phyloP scores from a whole-genome alignment of 2,888 invertebrate species.

The Sympetrum striolatum region DNA sequence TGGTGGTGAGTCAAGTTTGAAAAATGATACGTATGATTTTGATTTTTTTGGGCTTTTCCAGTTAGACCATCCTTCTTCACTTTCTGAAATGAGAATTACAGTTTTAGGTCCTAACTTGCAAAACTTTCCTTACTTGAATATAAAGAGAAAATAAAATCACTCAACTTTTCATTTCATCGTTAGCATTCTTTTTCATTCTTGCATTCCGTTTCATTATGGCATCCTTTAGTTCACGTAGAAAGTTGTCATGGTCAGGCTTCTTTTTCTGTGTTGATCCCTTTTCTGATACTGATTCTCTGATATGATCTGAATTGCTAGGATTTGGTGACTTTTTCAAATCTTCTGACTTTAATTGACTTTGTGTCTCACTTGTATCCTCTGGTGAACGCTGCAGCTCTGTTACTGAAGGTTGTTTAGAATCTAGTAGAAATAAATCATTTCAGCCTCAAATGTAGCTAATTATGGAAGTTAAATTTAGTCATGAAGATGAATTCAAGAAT shows the following conservation, averaged over 20 bases:
- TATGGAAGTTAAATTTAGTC: neutral
- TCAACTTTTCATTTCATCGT: neutral
- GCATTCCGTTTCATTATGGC: neutral
- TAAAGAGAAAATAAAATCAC: neutral
- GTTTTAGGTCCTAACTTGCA: neutral
- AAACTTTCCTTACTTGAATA: neutral
- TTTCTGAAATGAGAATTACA: neutral
- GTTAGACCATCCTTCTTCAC: neutral
- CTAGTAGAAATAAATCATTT: neutral
- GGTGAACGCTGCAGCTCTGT: neutral
- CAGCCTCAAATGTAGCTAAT: neutral
- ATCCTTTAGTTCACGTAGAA: neutral
- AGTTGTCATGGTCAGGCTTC: neutral
- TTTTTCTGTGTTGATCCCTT: neutral
- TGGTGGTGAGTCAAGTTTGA: neutral
- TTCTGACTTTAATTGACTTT: neutral
- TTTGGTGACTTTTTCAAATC: neutral
- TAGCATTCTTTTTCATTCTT: neutral
- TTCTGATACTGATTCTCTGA: neutral
- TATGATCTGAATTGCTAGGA: too few relatives aligned
- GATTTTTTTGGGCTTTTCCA: neutral
- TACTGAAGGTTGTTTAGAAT: neutral
- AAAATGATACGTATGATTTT: neutral
- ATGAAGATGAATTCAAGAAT: neutral
- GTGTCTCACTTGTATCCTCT: neutral